A percentile compares a stretch with the other conserved stretches of the same genome.
Conservation (phyloP, 2,113 vertebrate species). For the Aplodontia rufa region DNA sequence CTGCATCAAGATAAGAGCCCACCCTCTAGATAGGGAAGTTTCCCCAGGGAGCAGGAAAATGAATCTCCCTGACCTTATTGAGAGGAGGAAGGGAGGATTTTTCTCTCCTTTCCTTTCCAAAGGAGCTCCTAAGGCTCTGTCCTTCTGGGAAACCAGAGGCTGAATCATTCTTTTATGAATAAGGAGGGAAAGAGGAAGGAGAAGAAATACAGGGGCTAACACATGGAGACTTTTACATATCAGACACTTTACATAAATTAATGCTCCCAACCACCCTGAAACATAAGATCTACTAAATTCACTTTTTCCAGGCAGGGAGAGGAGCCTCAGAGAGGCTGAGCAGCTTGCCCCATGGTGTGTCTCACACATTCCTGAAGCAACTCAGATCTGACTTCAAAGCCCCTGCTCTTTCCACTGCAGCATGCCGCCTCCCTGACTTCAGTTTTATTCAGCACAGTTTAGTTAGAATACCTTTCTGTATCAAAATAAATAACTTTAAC, state of each 20-base stretch:
- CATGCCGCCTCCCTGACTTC: not conserved
- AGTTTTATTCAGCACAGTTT: slow-evolving; percentile 18
- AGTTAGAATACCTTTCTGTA: slow-evolving; percentile 65
- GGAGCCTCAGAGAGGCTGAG: not conserved
- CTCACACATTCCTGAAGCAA: not conserved
- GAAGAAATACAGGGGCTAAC: not conserved
- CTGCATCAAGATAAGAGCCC: not conserved
- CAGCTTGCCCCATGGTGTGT: not conserved
- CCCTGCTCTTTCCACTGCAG: not conserved
- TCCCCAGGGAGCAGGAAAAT: slow-evolving; percentile 10
- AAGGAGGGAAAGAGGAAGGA: not conserved
- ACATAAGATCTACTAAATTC: not conserved
- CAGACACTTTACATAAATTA: not conserved
- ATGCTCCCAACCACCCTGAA: not conserved
- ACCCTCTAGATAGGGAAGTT: not conserved
- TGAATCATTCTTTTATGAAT: not conserved
- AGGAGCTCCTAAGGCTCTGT: not conserved
- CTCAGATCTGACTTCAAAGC: slow-evolving; percentile 3
- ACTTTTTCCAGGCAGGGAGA: not conserved
- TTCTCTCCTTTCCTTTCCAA: not conserved
- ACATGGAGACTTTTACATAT: not conserved
- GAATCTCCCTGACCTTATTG: not conserved
- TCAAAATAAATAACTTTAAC: slow-evolving; percentile 69
- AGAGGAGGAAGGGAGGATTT: not conserved
- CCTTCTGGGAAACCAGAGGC: not conserved